These are phyloP conservation scores for Chymomyza procnemis DNA, from an alignment of 2,888 invertebrate genomes.

Conservation along the genomic window DNA sequence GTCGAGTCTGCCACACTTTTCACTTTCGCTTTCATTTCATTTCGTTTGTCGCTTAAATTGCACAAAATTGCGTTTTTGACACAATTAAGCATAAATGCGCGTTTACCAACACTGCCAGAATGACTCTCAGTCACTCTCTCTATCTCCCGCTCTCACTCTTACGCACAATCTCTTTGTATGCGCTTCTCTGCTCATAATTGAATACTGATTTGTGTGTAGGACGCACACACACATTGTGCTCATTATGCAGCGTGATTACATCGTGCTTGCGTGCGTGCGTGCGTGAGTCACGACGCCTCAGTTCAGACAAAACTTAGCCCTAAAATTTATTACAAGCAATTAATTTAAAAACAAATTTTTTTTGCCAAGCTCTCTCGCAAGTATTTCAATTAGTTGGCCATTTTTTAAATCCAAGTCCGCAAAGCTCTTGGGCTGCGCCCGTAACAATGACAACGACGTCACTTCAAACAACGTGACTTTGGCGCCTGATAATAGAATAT, in stretches of 20 bases:
- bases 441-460: not conserved
- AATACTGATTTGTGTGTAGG: slow-evolving; percentile 56
- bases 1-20: not conserved
- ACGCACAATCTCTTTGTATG: not conserved
- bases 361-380: slow-evolving; percentile 16
- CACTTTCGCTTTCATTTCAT: slow-evolving; percentile 40
- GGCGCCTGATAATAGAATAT: slow-evolving; percentile 43
- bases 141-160: not conserved
- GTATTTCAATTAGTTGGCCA: slow-evolving; percentile 61
- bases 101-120: slow-evolving; percentile 44
- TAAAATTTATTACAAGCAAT: slow-evolving; percentile 61
- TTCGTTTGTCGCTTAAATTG: slow-evolving; percentile 56
- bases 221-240: slow-evolving; percentile 11
- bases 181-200: slow-evolving; percentile 47
- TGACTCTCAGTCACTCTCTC: not conserved
- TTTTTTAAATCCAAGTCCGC: slow-evolving; percentile 18
- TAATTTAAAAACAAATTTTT: slow-evolving; percentile 44
- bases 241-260: slow-evolving; percentile 31
- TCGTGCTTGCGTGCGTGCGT: not conserved
- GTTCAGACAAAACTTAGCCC: not conserved
- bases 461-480: slow-evolving; percentile 28
- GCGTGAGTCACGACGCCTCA: not conserved
- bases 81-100: slow-evolving; percentile 66
- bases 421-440: not conserved
- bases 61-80: slow-evolving; percentile 72